Percentiles rank a stretch among this genome's conserved stretches.
phyloP scores from a whole-genome alignment of 1,140 invertebrate species.

The Sitobion miscanthi region DNA sequence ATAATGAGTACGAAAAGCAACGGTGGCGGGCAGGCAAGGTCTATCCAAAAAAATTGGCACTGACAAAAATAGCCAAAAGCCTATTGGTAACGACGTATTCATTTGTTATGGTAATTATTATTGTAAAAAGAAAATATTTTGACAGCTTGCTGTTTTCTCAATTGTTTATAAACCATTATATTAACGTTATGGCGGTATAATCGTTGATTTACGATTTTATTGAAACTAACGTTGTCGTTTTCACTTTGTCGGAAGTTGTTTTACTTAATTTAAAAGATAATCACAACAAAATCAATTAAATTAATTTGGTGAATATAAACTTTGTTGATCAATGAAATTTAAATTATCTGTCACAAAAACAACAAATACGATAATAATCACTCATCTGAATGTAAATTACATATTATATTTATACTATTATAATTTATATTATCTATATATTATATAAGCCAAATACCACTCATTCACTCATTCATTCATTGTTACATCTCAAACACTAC shows the following conservation, averaged over 20 bases:
- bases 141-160: not conserved
- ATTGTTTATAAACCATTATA: too few species aligned
- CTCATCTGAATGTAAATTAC: not conserved
- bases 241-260: not conserved
- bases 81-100: not conserved
- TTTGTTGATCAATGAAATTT: not conserved
- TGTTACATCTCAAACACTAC: too few species aligned
- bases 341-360: not conserved
- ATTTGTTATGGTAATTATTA: not conserved
- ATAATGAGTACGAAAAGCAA: not conserved
- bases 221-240: not conserved
- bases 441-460: too few species aligned
- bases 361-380: not conserved
- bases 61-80: not conserved
- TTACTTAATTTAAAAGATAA: not conserved
- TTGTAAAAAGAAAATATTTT: conserved; percentile 11
- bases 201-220: not conserved
- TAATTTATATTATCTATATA: too few species aligned
- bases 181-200: not conserved
- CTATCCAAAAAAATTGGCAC: conserved; percentile 16
- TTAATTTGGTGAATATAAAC: not conserved
- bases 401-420: too few species aligned
- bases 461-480: too few species aligned
- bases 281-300: not conserved
- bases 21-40: not conserved